Evolutionary conservation across 64 coral and sea anemone species (phyloP).

Genomic region (Stylophora pistillata): DNA sequence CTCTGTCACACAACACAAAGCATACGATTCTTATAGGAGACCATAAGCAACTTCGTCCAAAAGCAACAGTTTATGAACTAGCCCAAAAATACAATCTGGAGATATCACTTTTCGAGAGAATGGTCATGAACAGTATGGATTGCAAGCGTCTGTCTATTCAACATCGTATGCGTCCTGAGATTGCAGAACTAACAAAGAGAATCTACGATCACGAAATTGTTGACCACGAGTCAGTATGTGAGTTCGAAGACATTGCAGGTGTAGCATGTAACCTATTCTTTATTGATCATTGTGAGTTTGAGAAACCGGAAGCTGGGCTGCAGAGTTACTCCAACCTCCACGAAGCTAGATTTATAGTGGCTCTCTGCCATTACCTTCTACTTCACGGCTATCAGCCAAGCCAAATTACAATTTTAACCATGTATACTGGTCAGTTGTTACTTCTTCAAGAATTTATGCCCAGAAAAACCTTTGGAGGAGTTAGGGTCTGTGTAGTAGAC

Average conservation of each 20-base stretch:
- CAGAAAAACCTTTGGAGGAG: conserved; percentile 38
- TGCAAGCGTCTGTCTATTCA: conserved; percentile 70
- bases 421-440: conserved; percentile 81
- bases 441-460: conserved; percentile 74
- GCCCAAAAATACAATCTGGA: conserved; percentile 80
- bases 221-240: conserved; percentile 63
- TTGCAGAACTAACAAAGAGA: conserved; percentile 65
- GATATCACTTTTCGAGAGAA: conserved; percentile 87
- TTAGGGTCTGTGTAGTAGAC: conserved; percentile 68
- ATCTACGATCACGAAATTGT: conserved; percentile 77
- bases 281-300: conserved; percentile 55
- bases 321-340: conserved; percentile 82
- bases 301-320: conserved; percentile 35
- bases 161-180: conserved; percentile 83
- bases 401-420: conserved; percentile 82
- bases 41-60: conserved; percentile 86
- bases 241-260: conserved; percentile 65
- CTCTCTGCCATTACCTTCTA: conserved; percentile 74
- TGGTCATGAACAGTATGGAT: conserved; percentile 83
- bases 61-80: conserved; percentile 75
- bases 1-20: conserved; percentile 54
- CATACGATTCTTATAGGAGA: conserved; percentile 85
- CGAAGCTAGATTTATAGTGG: conserved; percentile 73
- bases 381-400: conserved; percentile 63
- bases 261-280: conserved; percentile 76